phyloP scores from a whole-genome alignment of 1,140 invertebrate species.

The Galendromus occidentalis region DNA sequence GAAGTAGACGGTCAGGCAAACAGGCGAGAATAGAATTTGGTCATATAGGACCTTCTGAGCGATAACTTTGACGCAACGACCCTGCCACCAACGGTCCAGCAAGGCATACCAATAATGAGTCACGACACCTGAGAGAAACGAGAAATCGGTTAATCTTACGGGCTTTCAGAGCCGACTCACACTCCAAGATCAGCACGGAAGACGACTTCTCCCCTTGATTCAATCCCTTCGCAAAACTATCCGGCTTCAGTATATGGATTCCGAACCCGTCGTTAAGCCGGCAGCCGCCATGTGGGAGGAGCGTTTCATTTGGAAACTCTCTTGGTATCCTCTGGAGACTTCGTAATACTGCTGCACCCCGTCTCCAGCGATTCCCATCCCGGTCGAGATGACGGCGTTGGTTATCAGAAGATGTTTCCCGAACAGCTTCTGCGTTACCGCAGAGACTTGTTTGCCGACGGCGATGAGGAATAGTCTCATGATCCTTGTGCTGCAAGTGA shows the following conservation, averaged over 20 bases:
- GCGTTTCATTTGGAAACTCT: slow-evolving; percentile 41
- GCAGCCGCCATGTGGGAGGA: slow-evolving; percentile 56
- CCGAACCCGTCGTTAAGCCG: slow-evolving; percentile 52
- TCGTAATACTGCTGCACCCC: slow-evolving; percentile 64
- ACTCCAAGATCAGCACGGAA: too few relatives aligned
- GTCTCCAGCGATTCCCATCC: slow-evolving; percentile 55
- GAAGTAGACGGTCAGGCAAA: slow-evolving; percentile 61
- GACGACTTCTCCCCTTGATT: too few relatives aligned
- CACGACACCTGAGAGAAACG: slow-evolving; percentile 19
- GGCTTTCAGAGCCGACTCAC: too few relatives aligned
- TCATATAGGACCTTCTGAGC: slow-evolving; percentile 66
- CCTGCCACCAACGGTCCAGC: slow-evolving; percentile 41
- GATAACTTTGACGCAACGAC: slow-evolving; percentile 44
- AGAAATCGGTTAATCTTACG: not conserved
- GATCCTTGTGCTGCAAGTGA: too few relatives aligned
- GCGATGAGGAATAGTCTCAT: not conserved
- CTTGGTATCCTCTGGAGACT: slow-evolving; percentile 33
- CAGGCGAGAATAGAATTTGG: slow-evolving; percentile 65
- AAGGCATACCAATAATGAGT: slow-evolving; percentile 39
- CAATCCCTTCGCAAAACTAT: too few relatives aligned
- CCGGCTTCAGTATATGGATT: too few relatives aligned
- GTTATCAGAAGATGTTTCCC: slow-evolving; percentile 46
- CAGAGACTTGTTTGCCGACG: not conserved
- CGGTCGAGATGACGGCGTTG: slow-evolving; percentile 58
- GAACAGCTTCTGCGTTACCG: slow-evolving; percentile 17